These are phyloP conservation scores for Siniperca obscura DNA, from an alignment of 2,797 vertebrate species.

Conservation along the genomic window DNA sequence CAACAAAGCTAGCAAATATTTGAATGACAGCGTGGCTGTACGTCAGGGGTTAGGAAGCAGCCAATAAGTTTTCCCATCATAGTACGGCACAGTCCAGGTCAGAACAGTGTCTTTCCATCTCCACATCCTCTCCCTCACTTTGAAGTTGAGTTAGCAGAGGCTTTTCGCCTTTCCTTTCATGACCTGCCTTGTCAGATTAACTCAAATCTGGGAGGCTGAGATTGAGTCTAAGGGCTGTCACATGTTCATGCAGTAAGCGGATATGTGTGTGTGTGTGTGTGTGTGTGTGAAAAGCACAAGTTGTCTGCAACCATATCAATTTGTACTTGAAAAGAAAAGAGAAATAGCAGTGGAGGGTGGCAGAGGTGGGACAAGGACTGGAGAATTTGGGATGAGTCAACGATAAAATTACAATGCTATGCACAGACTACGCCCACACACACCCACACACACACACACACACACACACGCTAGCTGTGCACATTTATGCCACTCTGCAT, in stretches of 20 bases:
- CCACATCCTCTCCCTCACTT: conserved; percentile 6
- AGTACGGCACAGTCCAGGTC: conserved; percentile 14
- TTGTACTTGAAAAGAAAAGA: background rate
- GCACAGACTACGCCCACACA: background rate
- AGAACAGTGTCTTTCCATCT: conserved; percentile 32
- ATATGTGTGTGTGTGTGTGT: conserved; percentile 12
- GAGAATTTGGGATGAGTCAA: background rate
- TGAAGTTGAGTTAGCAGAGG: conserved; percentile 19
- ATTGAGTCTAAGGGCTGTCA: conserved; percentile 43
- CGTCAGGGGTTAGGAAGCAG: conserved; percentile 19
- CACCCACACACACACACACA: background rate
- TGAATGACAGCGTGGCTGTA: conserved; percentile 24
- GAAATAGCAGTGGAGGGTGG: background rate
- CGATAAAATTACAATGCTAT: background rate
- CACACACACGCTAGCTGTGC: too few species aligned
- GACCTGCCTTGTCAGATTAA: conserved; percentile 55
- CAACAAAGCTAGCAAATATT: background rate
- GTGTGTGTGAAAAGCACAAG: conserved; percentile 2
- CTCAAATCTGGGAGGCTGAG: conserved; percentile 29
- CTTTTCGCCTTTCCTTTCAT: conserved; percentile 30
- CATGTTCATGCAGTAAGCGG: conserved; percentile 7
- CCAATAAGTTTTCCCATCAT: conserved; percentile 34
- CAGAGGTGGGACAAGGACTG: background rate
- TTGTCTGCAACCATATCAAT: conserved; percentile 1
- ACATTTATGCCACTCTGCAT: too few species aligned